Conservation (phyloP, 2,888 invertebrate genomes). For the Polyploca ridens region DNA sequence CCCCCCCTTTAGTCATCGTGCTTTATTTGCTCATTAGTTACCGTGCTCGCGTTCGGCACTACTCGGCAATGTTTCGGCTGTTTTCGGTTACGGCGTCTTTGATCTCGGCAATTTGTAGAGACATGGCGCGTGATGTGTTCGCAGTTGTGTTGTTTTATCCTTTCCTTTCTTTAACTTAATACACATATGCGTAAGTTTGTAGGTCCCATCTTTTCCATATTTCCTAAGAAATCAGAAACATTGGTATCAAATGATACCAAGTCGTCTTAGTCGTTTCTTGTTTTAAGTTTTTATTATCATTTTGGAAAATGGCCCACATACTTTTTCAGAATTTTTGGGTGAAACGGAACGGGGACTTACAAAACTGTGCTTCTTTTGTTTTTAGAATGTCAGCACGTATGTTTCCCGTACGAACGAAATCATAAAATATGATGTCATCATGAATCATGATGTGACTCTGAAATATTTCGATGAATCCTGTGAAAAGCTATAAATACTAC, state of each 20-base stretch:
- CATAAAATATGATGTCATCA: too few species aligned
- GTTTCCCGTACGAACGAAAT: too few species aligned
- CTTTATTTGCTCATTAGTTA: constrained; percentile 26
- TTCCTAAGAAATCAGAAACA: too few species aligned
- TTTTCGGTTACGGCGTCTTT: constrained; percentile 23
- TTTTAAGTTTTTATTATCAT: too few species aligned
- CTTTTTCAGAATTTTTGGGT: too few species aligned
- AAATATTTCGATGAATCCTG: background rate
- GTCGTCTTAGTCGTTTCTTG: too few species aligned
- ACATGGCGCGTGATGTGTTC: background rate
- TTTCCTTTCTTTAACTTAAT: background rate
- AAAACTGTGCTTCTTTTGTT: too few species aligned
- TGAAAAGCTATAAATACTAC: background rate
- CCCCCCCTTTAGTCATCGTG: constrained; percentile 13
- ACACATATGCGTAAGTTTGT: background rate
- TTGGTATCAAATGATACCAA: too few species aligned
- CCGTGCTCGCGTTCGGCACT: constrained; percentile 10
- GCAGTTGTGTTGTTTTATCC: background rate
- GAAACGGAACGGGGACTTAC: too few species aligned
- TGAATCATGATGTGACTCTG: background rate
- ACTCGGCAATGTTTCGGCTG: constrained; percentile 16
- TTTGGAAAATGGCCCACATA: too few species aligned
- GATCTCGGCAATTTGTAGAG: constrained; percentile 24
- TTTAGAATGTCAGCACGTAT: too few species aligned
- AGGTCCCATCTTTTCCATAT: too few species aligned